Base-by-base conservation (phyloP, 2,797 vertebrate genomes). In the Leuciscus waleckii region DNA sequence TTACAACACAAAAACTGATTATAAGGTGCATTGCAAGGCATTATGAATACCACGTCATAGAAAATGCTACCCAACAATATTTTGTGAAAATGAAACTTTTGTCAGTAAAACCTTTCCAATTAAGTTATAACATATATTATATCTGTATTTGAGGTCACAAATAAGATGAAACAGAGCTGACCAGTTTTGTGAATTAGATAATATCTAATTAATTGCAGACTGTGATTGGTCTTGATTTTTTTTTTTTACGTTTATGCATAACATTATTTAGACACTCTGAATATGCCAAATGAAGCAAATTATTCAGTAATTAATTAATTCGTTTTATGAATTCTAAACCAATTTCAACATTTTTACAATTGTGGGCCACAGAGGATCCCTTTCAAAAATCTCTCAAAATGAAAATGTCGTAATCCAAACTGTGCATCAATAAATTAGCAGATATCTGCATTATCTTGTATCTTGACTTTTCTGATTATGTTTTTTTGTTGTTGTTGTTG, bases 361-460 rank as follows among this genome's bases (percentile, higher is more conserved):
- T 69, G n/a, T 54, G 43, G 61, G 46, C 19, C 43, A 68, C 29
- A 67, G 29, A 67, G 29, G 43, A 88, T 88, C 84, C 89, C 86
- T 89, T 91, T 89, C 37, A 85, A 85, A 56, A 86, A 85, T 86
- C 51, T 65, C 74, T 74, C 37, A 41, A 63, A 74, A 82, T 70
- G 82, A 79, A 39, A 85, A 79, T 65, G 73, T 74, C 56, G 43
- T 54, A n/a, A 71, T 71, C 14, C 61, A 77, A 77, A 73, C 41
- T 71, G 49, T 70, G 41, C 56, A 63, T 74, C 67, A 58, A 87
- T 65, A n/a, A 78, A 85, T 87, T 63, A 84, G 69, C 8, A 41
- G 29, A 79, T 21, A 73, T 70, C 70, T 70, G 58, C 37, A 78
- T 65, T 26, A 37, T 37, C 5, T 37, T 37, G 35, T 35, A 35